Evolutionary conservation across 2,113 vertebrate species (phyloP).

Genomic region (Mesembrinibis cayennensis): DNA sequence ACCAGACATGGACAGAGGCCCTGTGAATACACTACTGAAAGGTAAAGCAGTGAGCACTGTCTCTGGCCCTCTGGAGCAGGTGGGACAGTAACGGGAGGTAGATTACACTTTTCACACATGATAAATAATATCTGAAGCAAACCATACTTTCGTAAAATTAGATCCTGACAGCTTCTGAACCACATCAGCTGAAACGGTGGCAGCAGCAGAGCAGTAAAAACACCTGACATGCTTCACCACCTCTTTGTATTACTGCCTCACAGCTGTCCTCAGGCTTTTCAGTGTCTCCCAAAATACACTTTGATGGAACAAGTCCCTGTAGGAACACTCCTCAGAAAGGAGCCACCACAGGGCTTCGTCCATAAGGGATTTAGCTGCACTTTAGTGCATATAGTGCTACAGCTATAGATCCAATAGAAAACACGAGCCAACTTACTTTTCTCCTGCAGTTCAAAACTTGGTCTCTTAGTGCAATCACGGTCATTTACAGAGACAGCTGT

Average conservation of each 20-base stretch:
- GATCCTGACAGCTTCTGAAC: background rate
- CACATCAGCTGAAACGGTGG: background rate
- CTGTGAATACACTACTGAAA: background rate
- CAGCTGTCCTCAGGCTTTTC: background rate
- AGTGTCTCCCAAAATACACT: background rate
- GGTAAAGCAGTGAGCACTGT: background rate
- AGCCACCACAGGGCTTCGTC: accelerated
- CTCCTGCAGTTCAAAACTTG: background rate
- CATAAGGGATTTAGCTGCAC: background rate
- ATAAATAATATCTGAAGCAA: background rate
- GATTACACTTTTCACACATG: background rate
- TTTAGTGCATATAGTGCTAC: background rate
- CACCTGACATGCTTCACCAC: background rate
- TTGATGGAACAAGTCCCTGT: background rate
- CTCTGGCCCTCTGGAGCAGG: background rate
- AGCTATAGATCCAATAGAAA: background rate
- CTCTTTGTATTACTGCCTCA: background rate
- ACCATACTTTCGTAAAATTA: background rate
- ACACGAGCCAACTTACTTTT: background rate
- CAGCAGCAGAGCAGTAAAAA: background rate
- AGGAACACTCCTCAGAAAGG: background rate
- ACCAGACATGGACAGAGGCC: background rate
- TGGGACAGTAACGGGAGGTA: background rate
- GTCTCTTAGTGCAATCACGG: background rate
- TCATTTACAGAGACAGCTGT: background rate